Evolutionary conservation across 1,140 invertebrate genomes (phyloP).

Genomic region (Oscheius sp.): DNA sequence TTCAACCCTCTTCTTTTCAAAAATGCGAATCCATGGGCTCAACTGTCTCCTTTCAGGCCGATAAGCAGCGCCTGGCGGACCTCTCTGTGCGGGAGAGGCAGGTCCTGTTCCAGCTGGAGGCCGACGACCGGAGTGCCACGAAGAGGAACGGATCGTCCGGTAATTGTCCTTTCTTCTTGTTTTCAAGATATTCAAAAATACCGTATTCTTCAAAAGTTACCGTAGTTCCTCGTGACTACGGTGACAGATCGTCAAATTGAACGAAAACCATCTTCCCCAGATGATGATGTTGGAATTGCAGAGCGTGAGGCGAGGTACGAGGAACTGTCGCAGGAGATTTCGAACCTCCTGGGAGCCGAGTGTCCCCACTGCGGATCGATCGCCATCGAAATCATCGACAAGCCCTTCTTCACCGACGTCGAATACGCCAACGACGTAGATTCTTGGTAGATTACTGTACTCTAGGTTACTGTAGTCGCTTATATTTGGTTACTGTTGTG

Average conservation of each 20-base stretch:
- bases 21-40: no score
- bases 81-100: not conserved
- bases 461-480: no score
- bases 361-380: slow-evolving; percentile 26
- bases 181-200: not conserved
- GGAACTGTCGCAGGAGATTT: slow-evolving; percentile 6
- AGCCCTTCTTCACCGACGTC: slow-evolving; percentile 21
- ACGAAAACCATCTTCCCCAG: no score
- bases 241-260: no score
- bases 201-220: no score
- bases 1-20: not conserved
- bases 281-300: not conserved
- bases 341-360: slow-evolving; percentile 5
- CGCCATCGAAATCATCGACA: slow-evolving; percentile 26
- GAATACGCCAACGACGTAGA: slow-evolving; percentile 22
- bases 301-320: slow-evolving; percentile 18
- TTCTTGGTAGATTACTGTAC: slow-evolving; percentile 20
- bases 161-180: not conserved
- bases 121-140: slow-evolving; percentile 3
- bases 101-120: slow-evolving; percentile 4
- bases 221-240: no score
- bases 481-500: no score
- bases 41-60: not conserved
- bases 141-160: not conserved
- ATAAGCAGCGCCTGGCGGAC: not conserved